Conservation (phyloP, 2,113 vertebrate species). For the Sinocyclocheilus anshuiensis region DNA sequence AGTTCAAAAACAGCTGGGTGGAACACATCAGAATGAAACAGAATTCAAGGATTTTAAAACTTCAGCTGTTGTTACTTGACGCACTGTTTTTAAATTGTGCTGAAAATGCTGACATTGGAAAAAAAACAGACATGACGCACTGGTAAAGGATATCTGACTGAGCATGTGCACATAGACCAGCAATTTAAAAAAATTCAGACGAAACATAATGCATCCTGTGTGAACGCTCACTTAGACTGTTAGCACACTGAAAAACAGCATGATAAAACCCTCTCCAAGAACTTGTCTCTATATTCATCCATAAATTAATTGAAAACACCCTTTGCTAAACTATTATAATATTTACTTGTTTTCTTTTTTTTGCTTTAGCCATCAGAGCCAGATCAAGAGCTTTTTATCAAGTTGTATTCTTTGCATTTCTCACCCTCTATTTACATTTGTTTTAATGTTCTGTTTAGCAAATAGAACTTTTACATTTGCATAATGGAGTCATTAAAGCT, state of each 20-base stretch:
- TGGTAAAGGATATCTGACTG: not conserved
- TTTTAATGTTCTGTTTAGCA: slow-evolving; percentile 4
- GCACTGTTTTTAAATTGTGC: not conserved
- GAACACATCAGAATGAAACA: not conserved
- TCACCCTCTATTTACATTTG: not conserved
- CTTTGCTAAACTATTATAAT: not conserved
- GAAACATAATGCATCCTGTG: not conserved
- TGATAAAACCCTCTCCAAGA: not conserved
- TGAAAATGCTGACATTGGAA: not conserved
- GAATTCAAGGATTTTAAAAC: not conserved
- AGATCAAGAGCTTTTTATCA: not conserved
- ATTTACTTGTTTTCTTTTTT: slow-evolving; percentile 8
- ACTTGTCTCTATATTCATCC: not conserved
- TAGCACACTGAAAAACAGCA: not conserved
- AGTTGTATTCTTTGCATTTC: not conserved
- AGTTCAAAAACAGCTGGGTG: not conserved
- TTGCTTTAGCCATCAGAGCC: not conserved
- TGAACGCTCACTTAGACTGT: not conserved
- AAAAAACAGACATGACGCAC: not conserved
- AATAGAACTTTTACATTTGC: slow-evolving; percentile 9
- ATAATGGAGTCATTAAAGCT: slow-evolving; percentile 14
- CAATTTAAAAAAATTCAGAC: not conserved
- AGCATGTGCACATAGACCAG: not conserved
- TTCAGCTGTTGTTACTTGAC: not conserved
- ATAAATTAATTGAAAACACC: not conserved